Evolutionary conservation across 2,888 invertebrate species (phyloP).

Genomic region (Stenotaenia linearis): DNA sequence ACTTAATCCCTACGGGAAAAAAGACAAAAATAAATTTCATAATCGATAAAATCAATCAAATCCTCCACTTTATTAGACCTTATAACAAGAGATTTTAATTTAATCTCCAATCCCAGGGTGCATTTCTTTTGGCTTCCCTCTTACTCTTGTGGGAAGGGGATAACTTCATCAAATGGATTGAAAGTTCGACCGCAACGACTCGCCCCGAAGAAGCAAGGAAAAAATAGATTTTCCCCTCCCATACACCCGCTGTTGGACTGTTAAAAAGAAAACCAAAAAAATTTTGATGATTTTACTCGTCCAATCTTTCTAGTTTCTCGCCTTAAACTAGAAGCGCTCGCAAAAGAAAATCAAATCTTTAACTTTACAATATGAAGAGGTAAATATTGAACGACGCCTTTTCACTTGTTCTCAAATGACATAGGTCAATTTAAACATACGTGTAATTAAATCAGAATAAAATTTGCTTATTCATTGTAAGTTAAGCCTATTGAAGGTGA

Average conservation of each 20-base stretch:
- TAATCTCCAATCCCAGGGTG: neutral
- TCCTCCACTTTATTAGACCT: neutral
- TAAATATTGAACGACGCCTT: neutral
- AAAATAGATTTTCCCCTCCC: neutral
- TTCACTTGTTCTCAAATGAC: neutral
- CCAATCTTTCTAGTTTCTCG: neutral
- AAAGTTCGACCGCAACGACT: slow-evolving; percentile 21
- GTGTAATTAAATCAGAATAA: neutral
- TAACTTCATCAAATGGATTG: slow-evolving; percentile 14
- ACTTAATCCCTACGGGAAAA: neutral
- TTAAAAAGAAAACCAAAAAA: neutral
- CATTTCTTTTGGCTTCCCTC: neutral
- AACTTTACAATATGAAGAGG: neutral
- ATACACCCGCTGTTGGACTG: neutral
- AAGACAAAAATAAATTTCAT: neutral
- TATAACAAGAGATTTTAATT: neutral
- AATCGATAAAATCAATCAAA: slow-evolving; percentile 11
- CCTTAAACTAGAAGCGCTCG: neutral
- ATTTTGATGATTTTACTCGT: neutral
- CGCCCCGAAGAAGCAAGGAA: neutral
- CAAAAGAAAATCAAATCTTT: neutral
- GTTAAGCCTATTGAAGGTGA: neutral
- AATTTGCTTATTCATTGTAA: neutral
- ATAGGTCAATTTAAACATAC: neutral
- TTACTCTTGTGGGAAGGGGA: neutral